These are phyloP conservation scores for Pterocles orientalis DNA, from an alignment of 2,113 vertebrate genomes.

Conservation along the genomic window DNA sequence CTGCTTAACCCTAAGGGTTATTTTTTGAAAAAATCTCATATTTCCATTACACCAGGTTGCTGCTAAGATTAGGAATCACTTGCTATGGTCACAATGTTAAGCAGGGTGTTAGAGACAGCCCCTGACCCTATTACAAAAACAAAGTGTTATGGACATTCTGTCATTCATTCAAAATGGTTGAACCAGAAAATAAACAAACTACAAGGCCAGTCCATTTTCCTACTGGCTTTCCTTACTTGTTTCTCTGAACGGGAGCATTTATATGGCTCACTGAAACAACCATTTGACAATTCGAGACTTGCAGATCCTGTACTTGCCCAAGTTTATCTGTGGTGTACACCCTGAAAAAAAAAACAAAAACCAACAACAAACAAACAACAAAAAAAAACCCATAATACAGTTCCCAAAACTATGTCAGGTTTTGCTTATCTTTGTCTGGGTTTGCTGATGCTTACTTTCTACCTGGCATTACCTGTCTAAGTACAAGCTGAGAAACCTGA, in stretches of 20 bases:
- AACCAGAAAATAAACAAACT: neutral
- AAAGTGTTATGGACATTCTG: neutral
- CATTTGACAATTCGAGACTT: neutral
- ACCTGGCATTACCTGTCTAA: neutral
- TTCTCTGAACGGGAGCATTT: neutral
- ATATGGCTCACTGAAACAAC: neutral
- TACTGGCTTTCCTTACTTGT: neutral
- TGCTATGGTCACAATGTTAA: neutral
- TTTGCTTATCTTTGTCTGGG: neutral
- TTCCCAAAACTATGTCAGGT: neutral
- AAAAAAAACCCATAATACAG: neutral
- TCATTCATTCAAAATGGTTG: neutral
- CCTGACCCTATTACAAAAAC: neutral
- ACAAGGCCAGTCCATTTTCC: neutral
- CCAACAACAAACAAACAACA: no score
- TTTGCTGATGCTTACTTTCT: neutral
- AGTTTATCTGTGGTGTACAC: neutral
- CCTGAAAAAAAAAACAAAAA: neutral
- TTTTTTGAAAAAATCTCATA: neutral
- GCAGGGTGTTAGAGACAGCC: neutral
- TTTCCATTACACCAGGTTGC: neutral
- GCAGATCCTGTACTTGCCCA: neutral
- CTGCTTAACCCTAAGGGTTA: neutral
- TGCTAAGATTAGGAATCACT: neutral
- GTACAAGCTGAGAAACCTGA: neutral